Evolutionary conservation across 2,888 invertebrate genomes (phyloP).

Genomic region (Xylocampa areola): DNA sequence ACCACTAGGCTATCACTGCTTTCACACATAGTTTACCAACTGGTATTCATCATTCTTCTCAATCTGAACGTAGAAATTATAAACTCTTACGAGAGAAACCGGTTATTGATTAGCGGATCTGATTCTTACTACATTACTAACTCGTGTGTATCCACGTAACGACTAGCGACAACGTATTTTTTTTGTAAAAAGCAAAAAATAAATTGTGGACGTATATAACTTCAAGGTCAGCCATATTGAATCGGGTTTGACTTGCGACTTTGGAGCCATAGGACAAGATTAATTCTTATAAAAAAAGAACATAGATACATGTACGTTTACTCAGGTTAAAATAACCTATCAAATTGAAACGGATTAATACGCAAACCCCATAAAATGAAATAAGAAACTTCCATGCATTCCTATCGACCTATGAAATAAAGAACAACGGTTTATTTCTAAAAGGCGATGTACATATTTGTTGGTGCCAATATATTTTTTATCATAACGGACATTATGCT

Average conservation of each 20-base stretch:
- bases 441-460: constrained; percentile 66
- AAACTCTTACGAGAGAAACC: too few relatives aligned
- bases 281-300: constrained; percentile 12
- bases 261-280: constrained; percentile 17
- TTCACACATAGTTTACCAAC: too few relatives aligned
- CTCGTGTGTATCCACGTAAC: constrained; percentile 8
- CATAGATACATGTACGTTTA: neutral
- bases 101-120: neutral
- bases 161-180: constrained; percentile 8
- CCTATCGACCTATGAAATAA: constrained; percentile 15
- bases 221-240: constrained; percentile 53
- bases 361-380: constrained; percentile 12
- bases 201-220: constrained; percentile 43
- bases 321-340: constrained; percentile 1
- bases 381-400: constrained; percentile 16
- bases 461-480: constrained; percentile 70
- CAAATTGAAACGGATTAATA: neutral
- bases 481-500: constrained; percentile 78
- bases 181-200: constrained; percentile 23
- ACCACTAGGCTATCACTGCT: too few relatives aligned
- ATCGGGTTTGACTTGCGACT: constrained; percentile 41
- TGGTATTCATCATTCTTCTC: too few relatives aligned
- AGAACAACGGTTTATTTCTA: constrained; percentile 73
- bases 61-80: too few relatives aligned
- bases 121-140: neutral